A percentile compares a stretch with the other conserved stretches of the same genome.
Evolutionary conservation across 2,113 vertebrate genomes (phyloP).

Genomic region (Eulacestoma nigropectus): DNA sequence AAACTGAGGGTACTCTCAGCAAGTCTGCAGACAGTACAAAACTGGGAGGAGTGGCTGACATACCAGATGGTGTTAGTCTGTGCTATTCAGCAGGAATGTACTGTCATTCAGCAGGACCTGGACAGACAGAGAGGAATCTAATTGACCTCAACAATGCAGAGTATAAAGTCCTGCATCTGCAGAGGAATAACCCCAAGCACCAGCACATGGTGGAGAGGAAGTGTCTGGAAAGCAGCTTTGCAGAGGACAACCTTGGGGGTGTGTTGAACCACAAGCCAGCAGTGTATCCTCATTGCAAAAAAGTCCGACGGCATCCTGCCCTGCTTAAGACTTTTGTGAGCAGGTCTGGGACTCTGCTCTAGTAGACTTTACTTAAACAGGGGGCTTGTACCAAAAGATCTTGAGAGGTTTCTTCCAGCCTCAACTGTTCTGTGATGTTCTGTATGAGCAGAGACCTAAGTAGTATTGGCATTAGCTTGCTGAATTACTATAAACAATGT

Average conservation of each 20-base stretch:
- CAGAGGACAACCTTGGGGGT: neutral
- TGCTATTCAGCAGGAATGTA: neutral
- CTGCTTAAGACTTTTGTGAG: neutral
- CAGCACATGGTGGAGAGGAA: rapidly evolving
- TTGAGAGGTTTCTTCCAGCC: neutral
- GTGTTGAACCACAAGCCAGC: neutral
- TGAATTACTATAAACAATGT: neutral
- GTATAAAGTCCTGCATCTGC: neutral
- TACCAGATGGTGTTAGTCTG: neutral
- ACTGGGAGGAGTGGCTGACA: neutral
- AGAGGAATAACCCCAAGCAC: neutral
- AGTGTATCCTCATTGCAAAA: rapidly evolving
- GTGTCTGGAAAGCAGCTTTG: neutral
- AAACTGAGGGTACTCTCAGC: neutral
- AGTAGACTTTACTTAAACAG: neutral
- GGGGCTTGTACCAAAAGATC: neutral
- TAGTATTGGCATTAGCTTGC: rapidly evolving
- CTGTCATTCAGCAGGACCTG: neutral
- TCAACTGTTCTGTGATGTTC: neutral
- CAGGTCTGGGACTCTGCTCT: neutral
- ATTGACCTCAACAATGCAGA: neutral
- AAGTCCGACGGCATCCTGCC: neutral
- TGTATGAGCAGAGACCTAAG: neutral
- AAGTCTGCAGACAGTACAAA: neutral
- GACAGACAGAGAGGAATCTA: neutral